phyloP scores from a whole-genome alignment of 2,113 vertebrate genomes.

The Zootoca vivipara region DNA sequence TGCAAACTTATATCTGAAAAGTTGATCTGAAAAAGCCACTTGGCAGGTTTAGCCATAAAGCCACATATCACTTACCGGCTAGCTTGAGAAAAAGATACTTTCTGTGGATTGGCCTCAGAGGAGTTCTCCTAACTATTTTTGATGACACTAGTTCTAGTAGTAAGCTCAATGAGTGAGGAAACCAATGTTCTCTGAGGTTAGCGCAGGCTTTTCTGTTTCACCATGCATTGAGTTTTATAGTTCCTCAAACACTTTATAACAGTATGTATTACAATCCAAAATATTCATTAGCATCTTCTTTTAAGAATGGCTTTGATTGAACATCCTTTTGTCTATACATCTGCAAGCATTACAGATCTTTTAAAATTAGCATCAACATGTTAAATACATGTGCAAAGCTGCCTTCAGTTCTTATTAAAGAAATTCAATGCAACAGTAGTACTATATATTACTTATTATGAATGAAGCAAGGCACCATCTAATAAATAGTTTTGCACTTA shows the following conservation, averaged over 20 bases:
- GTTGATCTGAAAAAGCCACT: neutral
- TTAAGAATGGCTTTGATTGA: neutral
- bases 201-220: neutral
- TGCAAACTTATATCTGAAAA: neutral
- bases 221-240: neutral
- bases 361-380: neutral
- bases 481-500: neutral
- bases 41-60: neutral
- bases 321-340: neutral
- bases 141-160: neutral
- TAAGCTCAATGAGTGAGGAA: neutral
- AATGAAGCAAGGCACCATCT: neutral
- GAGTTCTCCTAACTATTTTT: constrained; percentile 5
- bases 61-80: neutral
- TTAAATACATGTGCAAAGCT: neutral
- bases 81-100: neutral
- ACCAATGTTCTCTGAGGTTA: neutral
- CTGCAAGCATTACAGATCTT: neutral
- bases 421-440: neutral
- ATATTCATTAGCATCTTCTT: neutral
- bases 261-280: neutral
- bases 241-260: neutral
- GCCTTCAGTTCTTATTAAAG: neutral
- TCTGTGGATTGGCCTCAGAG: neutral
- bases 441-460: neutral